Evolutionary conservation across 2,113 vertebrate genomes (phyloP), one percentile per base, ranked within the genome.

Genomic region (Platichthys stellatus): DNA sequence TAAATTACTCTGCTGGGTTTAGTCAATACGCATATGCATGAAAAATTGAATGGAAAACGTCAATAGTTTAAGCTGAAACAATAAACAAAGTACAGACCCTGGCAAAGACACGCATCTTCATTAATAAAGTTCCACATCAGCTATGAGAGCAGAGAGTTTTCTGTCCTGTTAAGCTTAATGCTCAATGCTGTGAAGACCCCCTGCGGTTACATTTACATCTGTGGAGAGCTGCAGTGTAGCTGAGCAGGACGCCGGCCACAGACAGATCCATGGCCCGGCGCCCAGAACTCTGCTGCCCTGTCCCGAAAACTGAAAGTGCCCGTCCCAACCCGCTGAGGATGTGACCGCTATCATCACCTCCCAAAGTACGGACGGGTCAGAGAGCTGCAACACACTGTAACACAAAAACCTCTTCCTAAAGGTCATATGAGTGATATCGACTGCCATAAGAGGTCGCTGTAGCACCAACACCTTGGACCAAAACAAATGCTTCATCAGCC

Each of bases 241-340:
- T 72, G 81, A 71, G 40, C 64, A 49, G 66, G 72, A 84, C 74
- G 78, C 76, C 43, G 62, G 81, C 69, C 76, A 31, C 80, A 80
- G 84, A 89, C 85, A 86, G 74, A 80, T 88, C 65, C 54, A 26
- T 91, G 90, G 90, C 86, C 76, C 26, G 0, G 56, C 24, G 90
- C 89, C 88, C 80, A 89, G 88, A 88, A 72, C 62, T 60, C 65
- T 80, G 84, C 78, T 35, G 61, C 72, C 26, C 45, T 2, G 76
- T 76, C 83, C 81, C 26, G 63, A 20, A 20, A 58, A 66, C 81
- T 75, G 75, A 68, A 62, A 72, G 65, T 53, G 69, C 54, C 60
- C 5, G 65, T 80, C 79, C 70, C 45, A 73, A 24, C 51, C 77
- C 63, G 74, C 78, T 66, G 74, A 72, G 73, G 67, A 43, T 11